phyloP scores from a whole-genome alignment of 2,113 vertebrate genomes.

The human (Homo sapiens) region GRCh38 chr2:106544501-106545000 shows the following conservation, averaged over 20 bases:
- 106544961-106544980: fast-evolving
- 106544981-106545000: background rate
- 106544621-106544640: background rate
- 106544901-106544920: too few relatives aligned
- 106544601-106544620: background rate
- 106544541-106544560: background rate
- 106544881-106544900: too few relatives aligned
- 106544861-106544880: background rate
- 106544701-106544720: background rate
- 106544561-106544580: background rate
- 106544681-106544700: background rate
- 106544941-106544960: background rate
- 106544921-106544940: fast-evolving
- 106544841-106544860: background rate
- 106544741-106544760: background rate
- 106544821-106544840: background rate
- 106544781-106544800: background rate
- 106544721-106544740: background rate
- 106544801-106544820: background rate
- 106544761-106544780: background rate
- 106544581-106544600: background rate
- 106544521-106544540: background rate
- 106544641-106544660: background rate
- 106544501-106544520: background rate
- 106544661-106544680: background rate